phyloP scores from a whole-genome alignment of 2,888 invertebrate genomes.

The Heliconius aoede region DNA sequence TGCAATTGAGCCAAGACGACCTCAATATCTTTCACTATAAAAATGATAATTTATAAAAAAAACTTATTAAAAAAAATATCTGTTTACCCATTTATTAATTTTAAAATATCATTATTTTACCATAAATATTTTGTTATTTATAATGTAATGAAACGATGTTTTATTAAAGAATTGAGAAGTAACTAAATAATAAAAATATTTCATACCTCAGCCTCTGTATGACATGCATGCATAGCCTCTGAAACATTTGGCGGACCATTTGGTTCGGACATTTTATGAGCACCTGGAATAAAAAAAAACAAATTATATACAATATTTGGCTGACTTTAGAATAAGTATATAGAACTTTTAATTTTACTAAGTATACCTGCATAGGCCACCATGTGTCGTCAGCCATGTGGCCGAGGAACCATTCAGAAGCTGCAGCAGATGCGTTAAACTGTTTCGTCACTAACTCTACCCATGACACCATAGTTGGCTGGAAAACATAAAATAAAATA shows the following conservation, averaged over 20 bases:
- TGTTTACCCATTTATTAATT: no score
- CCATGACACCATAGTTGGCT: conserved; percentile 98
- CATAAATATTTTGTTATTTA: background rate
- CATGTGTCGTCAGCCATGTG: conserved; percentile 97
- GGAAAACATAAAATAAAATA: conserved; percentile 43
- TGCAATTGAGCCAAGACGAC: no score
- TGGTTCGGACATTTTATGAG: conserved; percentile 98
- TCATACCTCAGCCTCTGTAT: conserved; percentile 91
- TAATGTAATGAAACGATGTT: background rate
- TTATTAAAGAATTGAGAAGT: no score
- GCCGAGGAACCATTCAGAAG: conserved; percentile 95
- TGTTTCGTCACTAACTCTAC: conserved; percentile 97
- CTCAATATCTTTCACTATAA: no score
- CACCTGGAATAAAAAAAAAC: conserved; percentile 81
- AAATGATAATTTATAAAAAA: no score
- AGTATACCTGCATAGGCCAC: conserved; percentile 93
- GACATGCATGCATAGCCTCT: conserved; percentile 96
- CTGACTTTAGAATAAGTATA: background rate
- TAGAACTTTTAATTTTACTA: no score
- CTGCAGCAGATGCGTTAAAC: conserved; percentile 94
- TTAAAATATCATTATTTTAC: no score
- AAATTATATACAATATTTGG: background rate
- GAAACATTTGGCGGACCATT: conserved; percentile 98
- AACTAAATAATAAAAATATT: background rate
- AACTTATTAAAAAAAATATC: no score